Base-by-base conservation (phyloP, 2,797 vertebrate genomes). In the Helicolenus hilgendorfi region DNA sequence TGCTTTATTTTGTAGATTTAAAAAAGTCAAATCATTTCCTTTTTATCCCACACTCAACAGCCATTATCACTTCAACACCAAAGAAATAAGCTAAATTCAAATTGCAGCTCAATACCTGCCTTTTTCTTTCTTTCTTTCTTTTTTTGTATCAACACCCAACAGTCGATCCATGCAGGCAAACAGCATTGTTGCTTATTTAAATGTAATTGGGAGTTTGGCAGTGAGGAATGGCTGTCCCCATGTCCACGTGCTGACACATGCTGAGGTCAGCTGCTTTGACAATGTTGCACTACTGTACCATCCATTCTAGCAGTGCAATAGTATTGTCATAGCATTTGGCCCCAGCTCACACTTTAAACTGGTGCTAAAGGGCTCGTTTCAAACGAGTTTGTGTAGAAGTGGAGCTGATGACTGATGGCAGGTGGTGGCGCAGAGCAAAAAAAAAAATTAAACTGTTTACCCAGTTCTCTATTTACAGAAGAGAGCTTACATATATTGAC, bases 261-360 rank as follows among this genome's bases (percentile, higher is more conserved):
- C 99, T 98, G 98, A 98, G 97, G 98, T 98, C 98, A 97, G 98
- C 97, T 97, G 98, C 99, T 99, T 98, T 99, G 99, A 99, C 99
- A 98, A 98, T 99, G 98, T 99, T 99, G 99, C 99, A 99, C 99
- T 99, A 99, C 99, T 99, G 98, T 98, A 98, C 98, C 97, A 98
- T 98, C 98, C 97, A 98, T 98, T 98, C 98, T 98, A 99, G 99
- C 98, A 99, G 99, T 99, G 99, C 99, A 99, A 99, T 99, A 98
- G 98, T 98, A 99, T 99, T 98, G 98, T 99, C 99, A 99, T 99
- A 99, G 99, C 99, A 98, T 98, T 98, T 97, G 98, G 96, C 97
- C 97, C 90, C 94, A 89, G 97, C 89, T 86, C 86, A 77, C 78
- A 72, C 95, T 89, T 18, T 45, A 79, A 86, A 86, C 81, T 35